These are phyloP conservation scores for Sceloporus undulatus DNA, from an alignment of 2,113 vertebrate species.

Conservation along the genomic window DNA sequence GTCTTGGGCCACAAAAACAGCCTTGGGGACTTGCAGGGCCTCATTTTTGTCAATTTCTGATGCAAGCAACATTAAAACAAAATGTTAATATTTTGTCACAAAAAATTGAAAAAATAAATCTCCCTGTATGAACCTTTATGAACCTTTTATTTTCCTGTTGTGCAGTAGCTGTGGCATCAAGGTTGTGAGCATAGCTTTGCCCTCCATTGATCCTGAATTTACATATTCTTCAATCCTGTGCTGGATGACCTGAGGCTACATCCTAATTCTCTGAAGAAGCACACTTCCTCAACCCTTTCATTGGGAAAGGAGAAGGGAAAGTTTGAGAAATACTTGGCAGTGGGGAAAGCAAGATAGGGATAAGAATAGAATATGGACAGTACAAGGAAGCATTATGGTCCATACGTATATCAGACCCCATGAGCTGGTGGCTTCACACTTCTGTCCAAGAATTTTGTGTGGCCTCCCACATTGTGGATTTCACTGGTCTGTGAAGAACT, in stretches of 20 bases:
- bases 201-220: not conserved
- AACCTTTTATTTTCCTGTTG: not conserved
- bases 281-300: not conserved
- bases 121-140: too few species aligned
- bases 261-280: not conserved
- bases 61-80: not conserved
- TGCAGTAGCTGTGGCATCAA: not conserved
- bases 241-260: not conserved
- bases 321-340: not conserved
- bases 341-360: not conserved
- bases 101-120: too few species aligned
- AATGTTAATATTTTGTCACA: not conserved
- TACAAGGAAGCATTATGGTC: not conserved
- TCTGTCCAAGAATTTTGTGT: not conserved
- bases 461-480: not conserved
- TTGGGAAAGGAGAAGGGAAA: not conserved
- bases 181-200: not conserved
- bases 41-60: too few species aligned
- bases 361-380: not conserved
- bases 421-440: not conserved
- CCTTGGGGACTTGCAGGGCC: too few species aligned
- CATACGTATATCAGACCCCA: not conserved
- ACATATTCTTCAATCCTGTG: not conserved
- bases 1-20: too few species aligned
- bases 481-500: not conserved